Evolutionary conservation across 1,140 invertebrate species (phyloP).

Genomic region (Aphelenchoides avenae): DNA sequence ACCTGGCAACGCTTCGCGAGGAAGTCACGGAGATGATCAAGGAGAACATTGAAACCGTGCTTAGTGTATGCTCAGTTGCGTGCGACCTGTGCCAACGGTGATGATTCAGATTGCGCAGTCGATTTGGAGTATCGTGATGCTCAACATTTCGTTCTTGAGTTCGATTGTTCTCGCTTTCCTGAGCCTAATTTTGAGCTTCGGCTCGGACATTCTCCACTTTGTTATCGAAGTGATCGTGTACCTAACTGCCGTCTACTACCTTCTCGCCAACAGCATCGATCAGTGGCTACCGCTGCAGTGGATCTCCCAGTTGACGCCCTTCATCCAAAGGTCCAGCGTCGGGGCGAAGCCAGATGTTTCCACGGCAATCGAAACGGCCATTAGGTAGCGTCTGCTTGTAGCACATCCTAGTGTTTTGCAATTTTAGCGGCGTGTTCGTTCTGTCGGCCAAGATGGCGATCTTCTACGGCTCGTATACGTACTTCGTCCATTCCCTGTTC

Average conservation of each 20-base stretch:
- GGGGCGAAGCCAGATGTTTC: constrained; percentile 25
- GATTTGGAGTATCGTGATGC: constrained; percentile 82
- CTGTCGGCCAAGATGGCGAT: constrained; percentile 92
- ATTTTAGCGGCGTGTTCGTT: constrained; percentile 73
- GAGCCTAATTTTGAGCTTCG: constrained; percentile 81
- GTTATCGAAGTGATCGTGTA: constrained; percentile 86
- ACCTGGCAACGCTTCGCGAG: constrained; percentile 70
- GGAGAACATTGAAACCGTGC: constrained; percentile 83
- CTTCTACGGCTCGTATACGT: constrained; percentile 96
- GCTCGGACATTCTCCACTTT: constrained; percentile 86
- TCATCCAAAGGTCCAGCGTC: constrained; percentile 15
- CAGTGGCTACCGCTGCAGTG: constrained; percentile 51
- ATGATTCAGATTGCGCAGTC: constrained; percentile 70
- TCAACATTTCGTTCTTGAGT: constrained; percentile 85
- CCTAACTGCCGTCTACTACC: constrained; percentile 88
- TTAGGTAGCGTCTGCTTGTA: constrained; percentile 33
- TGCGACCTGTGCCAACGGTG: not conserved
- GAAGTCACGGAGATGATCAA: constrained; percentile 69
- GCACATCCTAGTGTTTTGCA: constrained; percentile 9
- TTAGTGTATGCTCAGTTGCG: constrained; percentile 58
- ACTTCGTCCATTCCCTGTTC: constrained; percentile 91
- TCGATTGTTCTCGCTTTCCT: constrained; percentile 77
- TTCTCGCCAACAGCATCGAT: constrained; percentile 79
- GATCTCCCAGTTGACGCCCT: constrained; percentile 33
- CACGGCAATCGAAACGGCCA: constrained; percentile 52